These are phyloP conservation scores for Macrosiphum euphorbiae DNA, from an alignment of 2,888 invertebrate genomes.

Conservation along the genomic window DNA sequence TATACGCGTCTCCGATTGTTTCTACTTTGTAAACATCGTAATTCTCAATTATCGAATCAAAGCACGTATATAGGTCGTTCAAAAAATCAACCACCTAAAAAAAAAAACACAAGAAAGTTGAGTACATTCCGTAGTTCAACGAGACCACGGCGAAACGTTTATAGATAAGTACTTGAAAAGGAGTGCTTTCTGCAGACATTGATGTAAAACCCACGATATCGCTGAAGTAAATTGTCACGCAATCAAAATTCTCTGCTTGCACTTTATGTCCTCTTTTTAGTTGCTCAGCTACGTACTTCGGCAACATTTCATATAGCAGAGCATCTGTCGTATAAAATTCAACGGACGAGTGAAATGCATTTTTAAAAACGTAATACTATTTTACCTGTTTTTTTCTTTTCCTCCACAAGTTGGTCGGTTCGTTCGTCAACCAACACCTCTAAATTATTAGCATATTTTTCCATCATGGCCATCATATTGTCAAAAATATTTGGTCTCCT, in stretches of 20 bases:
- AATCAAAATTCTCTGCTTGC: conserved; percentile 90
- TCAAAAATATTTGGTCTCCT: conserved; percentile 97
- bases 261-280: conserved; percentile 90
- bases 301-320: conserved; percentile 88
- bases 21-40: conserved; percentile 89
- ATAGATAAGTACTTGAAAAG: conserved; percentile 78
- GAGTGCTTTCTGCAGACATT: conserved; percentile 93
- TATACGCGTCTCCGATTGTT: conserved; percentile 88
- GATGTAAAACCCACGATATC: conserved; percentile 95
- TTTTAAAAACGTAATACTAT: neutral
- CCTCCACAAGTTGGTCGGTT: conserved; percentile 92
- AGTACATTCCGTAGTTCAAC: neutral
- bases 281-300: conserved; percentile 91
- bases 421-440: conserved; percentile 94
- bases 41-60: conserved; percentile 93
- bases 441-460: conserved; percentile 95
- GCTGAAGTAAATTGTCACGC: conserved; percentile 94
- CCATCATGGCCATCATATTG: conserved; percentile 99
- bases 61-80: conserved; percentile 94
- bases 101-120: neutral
- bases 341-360: neutral
- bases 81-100: conserved; percentile 91
- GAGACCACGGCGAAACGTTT: neutral
- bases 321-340: conserved; percentile 75
- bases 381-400: conserved; percentile 93